Evolutionary conservation across 2,888 invertebrate species (phyloP).

Genomic region (Lepetodrilus schrolli): DNA sequence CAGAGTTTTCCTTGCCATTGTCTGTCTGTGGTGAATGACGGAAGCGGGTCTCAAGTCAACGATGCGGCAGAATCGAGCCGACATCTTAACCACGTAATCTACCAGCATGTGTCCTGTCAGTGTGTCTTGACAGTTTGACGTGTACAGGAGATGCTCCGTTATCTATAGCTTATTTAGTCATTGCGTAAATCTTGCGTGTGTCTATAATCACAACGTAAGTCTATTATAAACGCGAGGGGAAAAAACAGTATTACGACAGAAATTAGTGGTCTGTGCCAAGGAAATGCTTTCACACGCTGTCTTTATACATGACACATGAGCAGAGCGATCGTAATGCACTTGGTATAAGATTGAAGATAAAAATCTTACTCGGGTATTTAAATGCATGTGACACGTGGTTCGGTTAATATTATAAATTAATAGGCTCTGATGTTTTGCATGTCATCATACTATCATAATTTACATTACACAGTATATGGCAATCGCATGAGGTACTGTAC

Average conservation of each 20-base stretch:
- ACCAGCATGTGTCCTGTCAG: not conserved
- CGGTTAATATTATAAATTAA: no score
- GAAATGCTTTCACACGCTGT: constrained; percentile 1
- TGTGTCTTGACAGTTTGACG: constrained; percentile 3
- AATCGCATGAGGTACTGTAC: no score
- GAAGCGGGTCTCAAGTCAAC: constrained; percentile 1
- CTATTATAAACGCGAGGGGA: not conserved
- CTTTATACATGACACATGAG: no score
- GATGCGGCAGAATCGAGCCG: not conserved
- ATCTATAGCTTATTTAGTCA: not conserved
- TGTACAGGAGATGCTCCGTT: not conserved
- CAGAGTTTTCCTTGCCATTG: not conserved
- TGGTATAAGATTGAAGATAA: no score
- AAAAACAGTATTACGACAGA: not conserved
- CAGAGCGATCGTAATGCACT: no score
- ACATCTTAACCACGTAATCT: constrained; percentile 19
- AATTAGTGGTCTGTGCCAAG: not conserved
- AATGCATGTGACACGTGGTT: no score
- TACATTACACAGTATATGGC: no score
- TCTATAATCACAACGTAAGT: no score
- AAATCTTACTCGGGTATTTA: no score
- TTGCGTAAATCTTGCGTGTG: no score
- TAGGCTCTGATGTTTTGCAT: no score
- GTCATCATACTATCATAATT: no score
- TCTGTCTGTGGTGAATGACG: not conserved